phyloP scores from a whole-genome alignment of 2,113 vertebrate genomes.

The Caranx melampygus region DNA sequence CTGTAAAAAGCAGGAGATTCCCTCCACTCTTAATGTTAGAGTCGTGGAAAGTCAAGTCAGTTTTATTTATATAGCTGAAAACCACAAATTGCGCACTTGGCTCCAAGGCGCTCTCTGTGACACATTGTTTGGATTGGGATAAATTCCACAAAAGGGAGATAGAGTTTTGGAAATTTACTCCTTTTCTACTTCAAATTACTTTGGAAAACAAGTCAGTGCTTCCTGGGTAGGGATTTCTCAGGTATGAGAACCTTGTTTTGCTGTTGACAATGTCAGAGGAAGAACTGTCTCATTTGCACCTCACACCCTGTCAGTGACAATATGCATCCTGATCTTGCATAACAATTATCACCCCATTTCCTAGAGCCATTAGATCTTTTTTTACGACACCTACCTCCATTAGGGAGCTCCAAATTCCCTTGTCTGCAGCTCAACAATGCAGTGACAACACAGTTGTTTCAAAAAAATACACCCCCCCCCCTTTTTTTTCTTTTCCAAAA shows the following conservation, averaged over 20 bases:
- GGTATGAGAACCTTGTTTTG: neutral
- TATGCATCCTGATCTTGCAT: slow-evolving; percentile 78
- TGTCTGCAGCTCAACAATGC: slow-evolving; percentile 6
- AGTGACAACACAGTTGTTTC: neutral
- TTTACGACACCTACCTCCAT: slow-evolving; percentile 52
- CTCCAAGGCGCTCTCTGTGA: neutral
- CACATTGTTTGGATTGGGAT: neutral
- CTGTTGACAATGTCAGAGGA: slow-evolving; percentile 7
- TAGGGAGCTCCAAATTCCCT: slow-evolving; percentile 37
- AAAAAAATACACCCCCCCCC: neutral
- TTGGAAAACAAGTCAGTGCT: neutral
- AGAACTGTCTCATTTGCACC: slow-evolving; percentile 47
- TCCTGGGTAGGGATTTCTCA: neutral
- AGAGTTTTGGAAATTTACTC: no score
- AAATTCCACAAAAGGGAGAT: neutral
- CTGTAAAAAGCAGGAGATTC: neutral
- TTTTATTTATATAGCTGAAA: slow-evolving; percentile 23
- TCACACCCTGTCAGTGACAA: slow-evolving; percentile 75
- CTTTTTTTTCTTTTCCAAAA: neutral
- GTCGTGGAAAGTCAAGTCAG: neutral
- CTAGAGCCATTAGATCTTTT: slow-evolving; percentile 41
- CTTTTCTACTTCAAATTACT: neutral
- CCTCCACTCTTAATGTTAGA: neutral
- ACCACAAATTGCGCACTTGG: neutral
- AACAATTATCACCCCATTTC: slow-evolving; percentile 78